These are phyloP conservation scores for Scaeva pyrastri DNA, from an alignment of 2,888 invertebrate species.

Conservation along the genomic window DNA sequence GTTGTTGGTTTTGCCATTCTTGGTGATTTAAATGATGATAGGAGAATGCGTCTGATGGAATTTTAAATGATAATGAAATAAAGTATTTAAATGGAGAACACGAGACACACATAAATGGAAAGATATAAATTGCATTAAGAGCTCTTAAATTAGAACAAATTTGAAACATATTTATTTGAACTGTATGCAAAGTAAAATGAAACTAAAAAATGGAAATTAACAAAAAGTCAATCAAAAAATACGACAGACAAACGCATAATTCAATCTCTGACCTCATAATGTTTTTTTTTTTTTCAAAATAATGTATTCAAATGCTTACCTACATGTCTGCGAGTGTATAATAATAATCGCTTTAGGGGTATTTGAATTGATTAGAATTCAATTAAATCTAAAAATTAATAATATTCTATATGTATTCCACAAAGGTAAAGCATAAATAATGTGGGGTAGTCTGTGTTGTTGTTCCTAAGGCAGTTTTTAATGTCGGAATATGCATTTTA, in stretches of 20 bases:
- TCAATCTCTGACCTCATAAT: constrained; percentile 15
- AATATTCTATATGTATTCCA: no score
- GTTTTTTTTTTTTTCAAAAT: not conserved
- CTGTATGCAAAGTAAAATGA: not conserved
- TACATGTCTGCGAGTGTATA: no score
- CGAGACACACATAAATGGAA: not conserved
- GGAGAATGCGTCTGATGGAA: constrained; percentile 2
- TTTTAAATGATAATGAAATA: not conserved
- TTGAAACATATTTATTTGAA: no score
- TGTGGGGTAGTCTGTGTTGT: not conserved
- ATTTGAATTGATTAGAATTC: constrained; percentile 21
- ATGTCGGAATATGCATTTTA: no score
- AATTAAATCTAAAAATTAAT: no score
- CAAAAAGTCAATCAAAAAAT: not conserved
- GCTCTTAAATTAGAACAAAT: not conserved
- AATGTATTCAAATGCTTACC: not conserved
- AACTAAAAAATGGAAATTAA: not conserved
- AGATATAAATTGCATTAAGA: not conserved
- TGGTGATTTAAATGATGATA: not conserved
- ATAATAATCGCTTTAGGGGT: not conserved
- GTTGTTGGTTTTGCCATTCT: not conserved
- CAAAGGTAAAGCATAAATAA: not conserved
- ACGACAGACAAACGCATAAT: not conserved
- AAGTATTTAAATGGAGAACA: not conserved
- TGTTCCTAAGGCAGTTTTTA: not conserved